Base-by-base conservation (phyloP, 2,113 vertebrate genomes). In the Callospermophilus lateralis region DNA sequence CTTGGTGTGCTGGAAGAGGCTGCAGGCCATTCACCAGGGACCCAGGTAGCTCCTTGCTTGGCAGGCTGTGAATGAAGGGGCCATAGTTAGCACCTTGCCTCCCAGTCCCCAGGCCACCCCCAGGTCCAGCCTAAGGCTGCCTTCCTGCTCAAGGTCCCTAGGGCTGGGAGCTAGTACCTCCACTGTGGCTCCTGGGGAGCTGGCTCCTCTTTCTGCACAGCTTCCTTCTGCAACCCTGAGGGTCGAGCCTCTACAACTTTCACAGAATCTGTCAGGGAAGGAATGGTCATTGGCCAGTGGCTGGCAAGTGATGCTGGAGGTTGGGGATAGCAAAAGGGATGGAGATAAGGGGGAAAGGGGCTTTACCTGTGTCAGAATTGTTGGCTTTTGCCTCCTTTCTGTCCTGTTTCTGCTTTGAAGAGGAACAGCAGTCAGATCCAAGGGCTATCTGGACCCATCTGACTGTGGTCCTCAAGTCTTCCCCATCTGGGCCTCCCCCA, bases 11-110 rank as follows among this genome's bases (percentile, higher is more conserved):
- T 55, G 97, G 96, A 58, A 97, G 4, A 0, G 99, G 95, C 98
- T 99, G 99, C 65, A 99, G 76, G 0, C 99, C 99, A 0, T 99
- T 99, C 94, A 99, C 98, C 95, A 99, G 98, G 79, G 98, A 90
- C 0, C 94, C 98, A 0, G 98, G 83, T 2, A 97, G 78, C 80
- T 98, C 98, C 93, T 98, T 98, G 79, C 94, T 97, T 0, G 97
- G 94, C 70, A 99, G 93, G 98, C 99, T 99, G 98, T 2, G 37
- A 96, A 94, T 61, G 61, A 95, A 79, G 22, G 53, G 17, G 70
- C 48, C 65, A 39, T 1, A 15, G 77, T 97, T 39, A 96, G 79
- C 24, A 53, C 19, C 22, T 79, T 37, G 26, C 42, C 58, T 68
- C 8, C 39, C 12, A 9, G 67, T 13, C n/a, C 63, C 90, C 53